A percentile compares a stretch with the other conserved stretches of the same genome.
Conservation (phyloP, 2,797 vertebrate genomes). For the Sorex maritimensis region DNA sequence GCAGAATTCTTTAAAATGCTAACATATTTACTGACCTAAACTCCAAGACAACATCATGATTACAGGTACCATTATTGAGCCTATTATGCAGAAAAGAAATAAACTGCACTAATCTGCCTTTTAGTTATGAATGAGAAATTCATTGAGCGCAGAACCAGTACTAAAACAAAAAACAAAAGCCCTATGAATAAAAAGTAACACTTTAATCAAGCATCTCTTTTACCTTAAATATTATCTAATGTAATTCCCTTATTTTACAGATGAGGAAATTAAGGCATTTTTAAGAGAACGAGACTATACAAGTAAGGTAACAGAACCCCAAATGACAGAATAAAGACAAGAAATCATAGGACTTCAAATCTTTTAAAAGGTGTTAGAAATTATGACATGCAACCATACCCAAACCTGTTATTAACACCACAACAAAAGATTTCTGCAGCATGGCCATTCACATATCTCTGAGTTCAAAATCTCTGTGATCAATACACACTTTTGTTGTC, state of each 20-base stretch:
- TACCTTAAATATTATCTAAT: conserved; percentile 22
- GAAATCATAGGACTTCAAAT: background rate
- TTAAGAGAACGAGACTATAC: conserved; percentile 31
- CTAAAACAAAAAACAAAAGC: conserved; percentile 9
- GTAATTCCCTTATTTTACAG: conserved; percentile 29
- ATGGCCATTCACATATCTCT: background rate
- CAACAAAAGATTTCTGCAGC: background rate
- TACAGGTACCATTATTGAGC: background rate
- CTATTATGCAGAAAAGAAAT: conserved; percentile 10
- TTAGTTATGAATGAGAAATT: background rate
- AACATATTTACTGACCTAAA: background rate
- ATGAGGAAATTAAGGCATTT: conserved; percentile 3
- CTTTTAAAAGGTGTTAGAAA: conserved; percentile 48
- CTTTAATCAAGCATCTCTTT: conserved; percentile 21
- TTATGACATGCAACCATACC: conserved; percentile 40
- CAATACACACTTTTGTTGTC: conserved; percentile 23
- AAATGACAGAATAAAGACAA: conserved; percentile 22
- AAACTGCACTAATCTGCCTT: background rate
- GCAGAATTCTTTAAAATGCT: conserved; percentile 31
- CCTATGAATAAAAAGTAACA: conserved; percentile 10
- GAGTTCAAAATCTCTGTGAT: background rate
- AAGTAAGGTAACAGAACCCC: conserved; percentile 11
- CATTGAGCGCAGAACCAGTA: background rate
- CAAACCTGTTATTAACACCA: background rate
- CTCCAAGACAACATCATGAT: background rate